Percentiles rank a stretch among this genome's conserved stretches.
These are phyloP conservation scores for Carlito syrichta DNA, from an alignment of 2,113 vertebrate species.

Conservation along the genomic window DNA sequence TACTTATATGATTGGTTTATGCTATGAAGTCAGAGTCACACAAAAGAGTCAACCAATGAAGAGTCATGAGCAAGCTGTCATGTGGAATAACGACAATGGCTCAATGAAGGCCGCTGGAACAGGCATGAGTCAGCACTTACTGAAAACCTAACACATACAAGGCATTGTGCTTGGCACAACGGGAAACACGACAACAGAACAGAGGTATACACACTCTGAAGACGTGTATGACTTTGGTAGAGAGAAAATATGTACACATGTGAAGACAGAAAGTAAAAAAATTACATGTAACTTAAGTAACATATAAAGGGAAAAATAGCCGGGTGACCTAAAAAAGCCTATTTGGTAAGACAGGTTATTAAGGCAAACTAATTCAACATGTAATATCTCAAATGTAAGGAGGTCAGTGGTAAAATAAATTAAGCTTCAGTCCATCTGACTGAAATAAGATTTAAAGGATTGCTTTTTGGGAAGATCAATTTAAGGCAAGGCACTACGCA, in stretches of 20 bases:
- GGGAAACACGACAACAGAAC: neutral
- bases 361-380: slow-evolving; percentile 35
- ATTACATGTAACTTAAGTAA: neutral
- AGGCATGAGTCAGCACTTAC: neutral
- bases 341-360: slow-evolving; percentile 6
- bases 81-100: neutral
- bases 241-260: neutral
- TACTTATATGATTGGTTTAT: neutral
- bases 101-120: neutral
- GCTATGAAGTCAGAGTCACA: neutral
- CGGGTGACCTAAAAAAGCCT: neutral
- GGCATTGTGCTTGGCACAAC: neutral
- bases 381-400: slow-evolving; percentile 32
- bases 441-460: slow-evolving; percentile 62
- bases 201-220: neutral
- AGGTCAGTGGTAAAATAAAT: slow-evolving; percentile 54
- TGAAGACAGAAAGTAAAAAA: neutral
- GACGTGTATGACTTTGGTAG: neutral
- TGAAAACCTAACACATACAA: neutral
- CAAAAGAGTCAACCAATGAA: neutral
- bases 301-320: neutral
- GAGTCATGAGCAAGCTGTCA: neutral
- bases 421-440: slow-evolving; percentile 13
- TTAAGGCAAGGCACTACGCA: slow-evolving; percentile 8
- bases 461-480: slow-evolving; percentile 32